phyloP scores from a whole-genome alignment of 2,888 invertebrate species.

The Muschampia plurimacula region DNA sequence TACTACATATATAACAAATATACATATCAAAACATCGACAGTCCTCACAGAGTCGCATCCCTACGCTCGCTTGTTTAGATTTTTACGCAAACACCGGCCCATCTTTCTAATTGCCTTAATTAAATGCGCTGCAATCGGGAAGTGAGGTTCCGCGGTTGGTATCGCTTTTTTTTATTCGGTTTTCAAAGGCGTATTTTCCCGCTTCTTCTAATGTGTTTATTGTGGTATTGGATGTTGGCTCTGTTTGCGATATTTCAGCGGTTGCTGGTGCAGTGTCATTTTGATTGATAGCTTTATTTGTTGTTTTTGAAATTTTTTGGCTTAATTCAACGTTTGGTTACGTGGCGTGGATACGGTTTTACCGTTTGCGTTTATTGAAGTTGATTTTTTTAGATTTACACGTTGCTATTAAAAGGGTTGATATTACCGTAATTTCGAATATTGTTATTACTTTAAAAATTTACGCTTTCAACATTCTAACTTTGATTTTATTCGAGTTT shows the following conservation, averaged over 20 bases:
- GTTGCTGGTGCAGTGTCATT: not conserved
- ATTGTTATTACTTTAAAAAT: too few relatives aligned
- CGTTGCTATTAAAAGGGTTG: not conserved
- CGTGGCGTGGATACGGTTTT: not conserved
- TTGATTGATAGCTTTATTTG: conserved; percentile 6
- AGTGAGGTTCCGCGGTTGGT: conserved; percentile 44
- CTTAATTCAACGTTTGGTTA: not conserved
- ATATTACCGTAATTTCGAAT: too few relatives aligned
- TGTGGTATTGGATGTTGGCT: conserved; percentile 21
- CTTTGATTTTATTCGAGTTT: too few relatives aligned
- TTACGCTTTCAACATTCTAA: too few relatives aligned
- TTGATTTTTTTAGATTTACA: not conserved
- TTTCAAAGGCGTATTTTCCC: conserved; percentile 31
- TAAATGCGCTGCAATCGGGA: conserved; percentile 72
- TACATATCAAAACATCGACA: conserved; percentile 43
- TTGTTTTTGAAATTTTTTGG: not conserved
- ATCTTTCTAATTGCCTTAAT: conserved; percentile 84
- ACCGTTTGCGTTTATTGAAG: not conserved
- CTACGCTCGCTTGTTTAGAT: conserved; percentile 77
- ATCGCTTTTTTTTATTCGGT: conserved; percentile 34
- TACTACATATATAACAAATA: too few relatives aligned
- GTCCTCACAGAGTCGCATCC: conserved; percentile 50
- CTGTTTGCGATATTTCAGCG: conserved; percentile 21
- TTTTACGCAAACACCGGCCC: conserved; percentile 80
- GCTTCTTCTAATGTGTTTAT: conserved; percentile 30